phyloP scores from a whole-genome alignment of 2,113 vertebrate genomes.

The Holacanthus passer region DNA sequence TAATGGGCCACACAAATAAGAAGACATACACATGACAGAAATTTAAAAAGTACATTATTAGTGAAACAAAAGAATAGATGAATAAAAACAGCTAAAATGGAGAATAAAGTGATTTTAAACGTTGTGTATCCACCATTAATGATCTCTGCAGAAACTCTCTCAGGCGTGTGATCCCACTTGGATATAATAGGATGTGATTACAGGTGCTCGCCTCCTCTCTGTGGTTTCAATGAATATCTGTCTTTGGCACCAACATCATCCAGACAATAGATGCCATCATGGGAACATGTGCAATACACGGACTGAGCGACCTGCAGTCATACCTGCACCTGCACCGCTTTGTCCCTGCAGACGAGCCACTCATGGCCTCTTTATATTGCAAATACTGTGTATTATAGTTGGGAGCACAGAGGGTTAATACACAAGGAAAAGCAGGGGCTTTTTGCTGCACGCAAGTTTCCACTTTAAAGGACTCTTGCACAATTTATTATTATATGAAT shows the following conservation, averaged over 20 bases:
- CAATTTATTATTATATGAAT: neutral
- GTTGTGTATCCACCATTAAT: constrained; percentile 18
- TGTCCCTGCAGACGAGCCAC: constrained; percentile 49
- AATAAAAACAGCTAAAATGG: neutral
- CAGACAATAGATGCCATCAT: constrained; percentile 58
- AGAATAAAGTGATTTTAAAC: neutral
- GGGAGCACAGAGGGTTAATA: constrained; percentile 34
- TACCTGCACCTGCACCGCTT: constrained; percentile 63
- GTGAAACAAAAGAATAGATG: too few species aligned
- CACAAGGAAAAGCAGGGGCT: constrained; percentile 11
- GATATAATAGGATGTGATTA: constrained; percentile 41
- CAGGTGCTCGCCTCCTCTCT: constrained; percentile 36
- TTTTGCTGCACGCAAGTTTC: neutral
- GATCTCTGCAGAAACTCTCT: constrained; percentile 31
- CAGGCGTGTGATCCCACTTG: constrained; percentile 10
- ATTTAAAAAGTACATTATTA: too few species aligned
- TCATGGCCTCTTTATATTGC: constrained; percentile 38
- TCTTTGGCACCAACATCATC: constrained; percentile 22
- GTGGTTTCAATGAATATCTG: constrained; percentile 48
- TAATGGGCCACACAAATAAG: too few species aligned
- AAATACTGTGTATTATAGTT: constrained; percentile 38
- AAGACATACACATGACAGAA: too few species aligned
- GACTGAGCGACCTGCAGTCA: neutral
- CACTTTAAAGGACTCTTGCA: neutral
- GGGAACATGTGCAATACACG: constrained; percentile 61